Evolutionary conservation across 2,888 invertebrate genomes (phyloP).

Genomic region (Dilophus febrilis): DNA sequence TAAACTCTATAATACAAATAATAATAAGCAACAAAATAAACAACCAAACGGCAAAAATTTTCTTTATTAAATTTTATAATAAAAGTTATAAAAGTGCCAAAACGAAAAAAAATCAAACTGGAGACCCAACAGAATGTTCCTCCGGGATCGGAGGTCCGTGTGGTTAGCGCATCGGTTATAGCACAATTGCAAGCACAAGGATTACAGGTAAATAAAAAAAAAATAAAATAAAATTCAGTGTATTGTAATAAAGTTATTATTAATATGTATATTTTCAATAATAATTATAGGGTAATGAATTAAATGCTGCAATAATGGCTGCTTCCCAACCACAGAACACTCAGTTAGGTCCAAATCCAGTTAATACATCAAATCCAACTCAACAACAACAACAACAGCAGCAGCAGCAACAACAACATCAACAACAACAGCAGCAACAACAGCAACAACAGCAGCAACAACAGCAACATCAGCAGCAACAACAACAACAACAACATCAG

Average conservation of each 20-base stretch:
- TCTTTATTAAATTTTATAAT: too few relatives aligned
- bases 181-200: constrained; percentile 40
- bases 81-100: not conserved
- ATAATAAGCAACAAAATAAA: too few relatives aligned
- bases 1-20: too few relatives aligned
- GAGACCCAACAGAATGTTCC: constrained; percentile 13
- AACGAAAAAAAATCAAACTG: constrained; percentile 5
- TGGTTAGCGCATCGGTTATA: constrained; percentile 39
- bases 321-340: constrained; percentile 14
- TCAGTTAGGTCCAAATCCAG: constrained; percentile 2
- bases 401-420: constrained; percentile 11
- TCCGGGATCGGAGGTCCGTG: constrained; percentile 25
- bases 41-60: too few relatives aligned
- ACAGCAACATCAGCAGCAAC: constrained; percentile 3
- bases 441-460: not conserved
- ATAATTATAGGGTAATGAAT: constrained; percentile 12
- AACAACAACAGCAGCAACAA: constrained; percentile 1
- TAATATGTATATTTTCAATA: not conserved
- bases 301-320: constrained; percentile 16
- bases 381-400: constrained; percentile 8
- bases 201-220: constrained; percentile 16
- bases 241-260: not conserved
- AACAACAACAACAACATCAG: constrained; percentile 8
- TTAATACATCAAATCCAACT: not conserved
- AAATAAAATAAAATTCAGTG: not conserved